Evolutionary conservation across 2,888 invertebrate genomes (phyloP).

Genomic region (Drosophila lutescens): DNA sequence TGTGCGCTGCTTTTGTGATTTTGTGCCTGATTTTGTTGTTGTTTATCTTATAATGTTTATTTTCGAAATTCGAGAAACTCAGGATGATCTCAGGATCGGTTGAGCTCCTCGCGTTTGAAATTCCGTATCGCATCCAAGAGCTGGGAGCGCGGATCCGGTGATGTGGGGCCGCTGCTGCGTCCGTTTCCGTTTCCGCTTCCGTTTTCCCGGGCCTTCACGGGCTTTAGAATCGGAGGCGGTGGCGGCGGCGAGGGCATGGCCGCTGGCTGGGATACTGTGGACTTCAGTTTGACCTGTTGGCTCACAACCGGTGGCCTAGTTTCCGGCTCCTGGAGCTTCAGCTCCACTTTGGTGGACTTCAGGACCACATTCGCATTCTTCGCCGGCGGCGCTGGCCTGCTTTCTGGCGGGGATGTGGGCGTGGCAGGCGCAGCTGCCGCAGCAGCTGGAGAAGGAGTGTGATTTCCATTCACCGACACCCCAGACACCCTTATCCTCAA

Average conservation of each 20-base stretch:
- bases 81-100: conserved; percentile 61
- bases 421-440: conserved; percentile 7
- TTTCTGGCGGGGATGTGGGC: conserved; percentile 18
- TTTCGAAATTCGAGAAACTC: not conserved
- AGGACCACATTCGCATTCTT: conserved; percentile 46
- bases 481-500: conserved; percentile 53
- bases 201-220: conserved; percentile 51
- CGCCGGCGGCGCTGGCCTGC: conserved; percentile 37
- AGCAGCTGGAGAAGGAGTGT: conserved; percentile 7
- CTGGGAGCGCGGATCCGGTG: conserved; percentile 87
- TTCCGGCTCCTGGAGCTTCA: conserved; percentile 55
- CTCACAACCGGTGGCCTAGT: conserved; percentile 13
- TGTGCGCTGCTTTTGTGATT: conserved; percentile 44
- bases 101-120: conserved; percentile 86
- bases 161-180: conserved; percentile 52
- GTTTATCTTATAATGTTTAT: not conserved
- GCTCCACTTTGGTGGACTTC: conserved; percentile 72
- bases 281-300: conserved; percentile 61
- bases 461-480: conserved; percentile 50
- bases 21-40: not conserved
- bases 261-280: conserved; percentile 31
- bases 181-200: conserved; percentile 2
- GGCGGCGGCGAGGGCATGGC: conserved; percentile 34
- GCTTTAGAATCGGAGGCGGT: conserved; percentile 78
- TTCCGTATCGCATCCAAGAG: conserved; percentile 89